Evolutionary conservation across 1,140 invertebrate species (phyloP), one percentile per base, ranked within the genome.

Genomic region (Cardiocondyla obscurior): DNA sequence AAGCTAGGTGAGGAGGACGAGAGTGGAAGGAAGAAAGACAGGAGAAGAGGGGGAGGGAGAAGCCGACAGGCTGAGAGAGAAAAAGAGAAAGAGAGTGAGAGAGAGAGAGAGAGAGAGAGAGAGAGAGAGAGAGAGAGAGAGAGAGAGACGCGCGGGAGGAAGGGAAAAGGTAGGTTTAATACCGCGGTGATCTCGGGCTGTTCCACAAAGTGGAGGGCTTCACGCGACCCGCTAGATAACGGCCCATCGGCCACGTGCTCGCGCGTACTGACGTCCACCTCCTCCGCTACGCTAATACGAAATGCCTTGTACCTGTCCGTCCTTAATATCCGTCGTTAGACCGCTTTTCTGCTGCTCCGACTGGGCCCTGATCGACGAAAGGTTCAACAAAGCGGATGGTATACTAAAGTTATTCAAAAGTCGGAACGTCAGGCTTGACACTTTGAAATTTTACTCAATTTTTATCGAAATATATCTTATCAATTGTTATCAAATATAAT

Each of bases 161-260:
- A 53, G 46, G 10, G 10, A 30, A 57, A 62, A 49, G 10, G 62
- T 51, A 58, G 83, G 53, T 86, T 89, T 85, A 88, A 86, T 82
- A 70, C 81, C 76, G 81, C 84, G 60, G 84, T 73, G 84, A 90
- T 86, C 85, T 82, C 70, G 44, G 76, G 81, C 84, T 83, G 84
- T 88, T 84, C 73, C 81, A 85, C 86, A 84, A 87, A 89, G 82
- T 84, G 72, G 84, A 85, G 86, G 82, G 85, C 74, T 82, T 84
- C 76, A 72, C 84, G 70, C 87, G 89, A 67, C 84, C 90, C 88
- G 91, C 90, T 91, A 92, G 88, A 90, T 91, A 92, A 92, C 90
- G 91, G 90, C 89, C 85, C 90, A 81, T 82, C 84, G 85, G 79
- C 85, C 90, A 90, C 90, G 89, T 91, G 90, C 83, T 91, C 67